Conservation (phyloP, 2,797 vertebrate genomes). For the Chelonia mydas region DNA sequence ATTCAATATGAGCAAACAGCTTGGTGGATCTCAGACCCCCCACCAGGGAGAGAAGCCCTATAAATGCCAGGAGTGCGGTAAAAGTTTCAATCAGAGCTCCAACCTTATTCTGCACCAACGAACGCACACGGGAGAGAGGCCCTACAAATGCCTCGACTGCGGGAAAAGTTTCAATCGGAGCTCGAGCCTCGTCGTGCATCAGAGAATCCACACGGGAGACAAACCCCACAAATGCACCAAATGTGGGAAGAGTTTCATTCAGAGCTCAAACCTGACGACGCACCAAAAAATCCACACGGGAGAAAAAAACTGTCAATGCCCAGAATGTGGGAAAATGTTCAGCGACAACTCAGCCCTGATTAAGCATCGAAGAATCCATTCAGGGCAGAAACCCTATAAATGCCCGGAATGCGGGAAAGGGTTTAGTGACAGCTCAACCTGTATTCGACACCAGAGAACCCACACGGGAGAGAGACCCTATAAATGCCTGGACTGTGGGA, state of each 20-base stretch:
- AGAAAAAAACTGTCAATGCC: conserved; percentile 41
- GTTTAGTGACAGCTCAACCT: not conserved
- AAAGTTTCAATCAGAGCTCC: not conserved
- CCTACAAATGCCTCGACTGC: conserved; percentile 5
- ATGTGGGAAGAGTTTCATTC: conserved; percentile 58
- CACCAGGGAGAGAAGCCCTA: not conserved
- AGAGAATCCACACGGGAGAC: not conserved
- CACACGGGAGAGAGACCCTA: conserved; percentile 16
- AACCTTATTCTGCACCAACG: conserved; percentile 11
- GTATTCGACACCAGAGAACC: conserved; percentile 27
- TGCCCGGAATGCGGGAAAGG: conserved; percentile 18
- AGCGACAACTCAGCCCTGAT: conserved; percentile 8
- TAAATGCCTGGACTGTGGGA: conserved; percentile 28
- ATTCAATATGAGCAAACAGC: not conserved
- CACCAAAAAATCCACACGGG: conserved; percentile 51
- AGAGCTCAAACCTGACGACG: conserved; percentile 54
- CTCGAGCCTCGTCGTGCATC: not conserved
- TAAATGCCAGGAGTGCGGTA: not conserved
- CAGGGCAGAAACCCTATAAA: conserved; percentile 11
- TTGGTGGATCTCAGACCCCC: not conserved
- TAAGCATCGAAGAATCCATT: not conserved
- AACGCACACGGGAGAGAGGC: conserved; percentile 30
- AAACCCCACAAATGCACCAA: not conserved
- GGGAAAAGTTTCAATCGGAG: conserved; percentile 32
- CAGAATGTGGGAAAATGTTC: not conserved